Conservation (phyloP, 2,888 invertebrate species). For the Ormyrus labotus region DNA sequence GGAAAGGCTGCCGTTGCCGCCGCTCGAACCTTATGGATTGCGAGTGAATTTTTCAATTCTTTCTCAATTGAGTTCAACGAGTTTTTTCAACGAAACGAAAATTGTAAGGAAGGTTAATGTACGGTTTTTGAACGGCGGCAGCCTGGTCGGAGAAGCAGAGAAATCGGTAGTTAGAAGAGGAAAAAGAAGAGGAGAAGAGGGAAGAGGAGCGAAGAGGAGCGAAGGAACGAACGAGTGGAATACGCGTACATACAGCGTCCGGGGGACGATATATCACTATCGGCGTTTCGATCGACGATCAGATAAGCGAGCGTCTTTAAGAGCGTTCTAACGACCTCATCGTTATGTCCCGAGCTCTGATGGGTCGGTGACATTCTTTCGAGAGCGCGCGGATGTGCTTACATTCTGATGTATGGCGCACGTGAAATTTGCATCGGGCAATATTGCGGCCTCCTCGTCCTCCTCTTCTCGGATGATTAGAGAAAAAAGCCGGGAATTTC, state of each 20-base stretch:
- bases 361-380: conserved; percentile 37
- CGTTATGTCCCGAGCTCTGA: conserved; percentile 44
- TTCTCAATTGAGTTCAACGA: too few species aligned
- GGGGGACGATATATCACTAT: conserved; percentile 50
- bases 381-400: background rate
- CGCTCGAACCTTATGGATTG: too few species aligned
- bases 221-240: conserved; percentile 24
- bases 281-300: conserved; percentile 51
- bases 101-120: too few species aligned
- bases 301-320: conserved; percentile 50
- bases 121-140: too few species aligned
- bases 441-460: background rate
- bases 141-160: background rate
- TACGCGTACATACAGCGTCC: conserved; percentile 22
- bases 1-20: too few species aligned
- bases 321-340: conserved; percentile 49
- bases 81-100: too few species aligned
- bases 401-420: conserved; percentile 32
- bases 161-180: conserved; percentile 2
- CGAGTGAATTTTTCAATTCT: too few species aligned
- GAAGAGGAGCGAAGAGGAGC: conserved; percentile 6
- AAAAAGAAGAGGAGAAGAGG: background rate
- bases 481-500: conserved; percentile 34
- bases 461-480: conserved; percentile 11
- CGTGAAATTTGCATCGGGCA: conserved; percentile 42